phyloP scores from a whole-genome alignment of 2,888 invertebrate species.

The Sicus ferrugineus region DNA sequence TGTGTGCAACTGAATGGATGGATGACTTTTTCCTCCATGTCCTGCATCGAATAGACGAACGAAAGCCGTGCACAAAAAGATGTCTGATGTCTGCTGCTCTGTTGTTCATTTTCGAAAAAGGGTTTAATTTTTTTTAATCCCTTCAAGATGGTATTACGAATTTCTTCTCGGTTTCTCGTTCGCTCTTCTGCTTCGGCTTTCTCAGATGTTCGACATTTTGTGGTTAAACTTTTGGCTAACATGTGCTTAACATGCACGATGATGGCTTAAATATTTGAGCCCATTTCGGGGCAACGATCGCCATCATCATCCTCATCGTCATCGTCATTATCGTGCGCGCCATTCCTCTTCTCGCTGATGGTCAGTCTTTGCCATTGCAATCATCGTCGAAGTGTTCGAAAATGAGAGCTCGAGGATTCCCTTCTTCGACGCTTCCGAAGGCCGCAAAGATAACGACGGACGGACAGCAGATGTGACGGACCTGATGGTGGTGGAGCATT shows the following conservation, averaged over 20 bases:
- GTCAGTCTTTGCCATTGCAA: too few relatives aligned
- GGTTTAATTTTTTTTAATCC: conserved; percentile 10
- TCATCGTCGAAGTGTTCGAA: conserved; percentile 7
- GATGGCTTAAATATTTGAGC: not conserved
- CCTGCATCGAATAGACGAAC: not conserved
- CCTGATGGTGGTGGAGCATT: not conserved
- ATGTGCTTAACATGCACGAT: not conserved
- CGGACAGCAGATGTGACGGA: not conserved
- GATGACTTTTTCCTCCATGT: not conserved
- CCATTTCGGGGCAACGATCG: not conserved
- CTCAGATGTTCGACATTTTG: conserved; percentile 25
- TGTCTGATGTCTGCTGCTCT: not conserved
- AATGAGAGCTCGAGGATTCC: not conserved
- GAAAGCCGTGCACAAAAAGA: not conserved
- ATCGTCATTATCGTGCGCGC: not conserved
- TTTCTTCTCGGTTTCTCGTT: not conserved
- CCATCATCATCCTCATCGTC: not conserved
- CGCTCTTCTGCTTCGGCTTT: too few relatives aligned
- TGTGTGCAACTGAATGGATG: conserved; percentile 8
- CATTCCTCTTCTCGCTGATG: too few relatives aligned
- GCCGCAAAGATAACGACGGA: not conserved
- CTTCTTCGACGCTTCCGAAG: too few relatives aligned
- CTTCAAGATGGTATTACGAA: conserved; percentile 1
- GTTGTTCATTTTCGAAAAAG: not conserved
- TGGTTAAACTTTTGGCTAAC: conserved; percentile 10